Percentiles rank a stretch among this genome's conserved stretches.
phyloP scores from a whole-genome alignment of 2,888 invertebrate genomes.

The Napeogenes inachia region DNA sequence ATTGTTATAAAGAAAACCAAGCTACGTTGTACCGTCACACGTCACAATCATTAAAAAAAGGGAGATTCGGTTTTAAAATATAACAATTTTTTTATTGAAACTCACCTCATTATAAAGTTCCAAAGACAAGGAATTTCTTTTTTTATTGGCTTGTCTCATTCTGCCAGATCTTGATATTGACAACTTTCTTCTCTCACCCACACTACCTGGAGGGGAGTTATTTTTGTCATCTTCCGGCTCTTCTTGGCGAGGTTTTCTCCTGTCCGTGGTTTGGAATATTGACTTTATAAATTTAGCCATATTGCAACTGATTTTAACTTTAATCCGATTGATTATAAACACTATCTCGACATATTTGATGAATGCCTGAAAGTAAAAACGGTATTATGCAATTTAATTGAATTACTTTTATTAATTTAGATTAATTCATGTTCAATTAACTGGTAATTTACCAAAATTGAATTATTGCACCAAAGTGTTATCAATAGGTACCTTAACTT shows the following conservation, averaged over 20 bases:
- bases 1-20: too few relatives aligned
- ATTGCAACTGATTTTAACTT: conserved; percentile 12
- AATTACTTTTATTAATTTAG: background rate
- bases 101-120: conserved; percentile 74
- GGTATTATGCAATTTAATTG: background rate
- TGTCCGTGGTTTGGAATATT: conserved; percentile 55
- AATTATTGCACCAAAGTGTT: too few relatives aligned
- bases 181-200: conserved; percentile 58
- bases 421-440: too few relatives aligned
- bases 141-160: conserved; percentile 75
- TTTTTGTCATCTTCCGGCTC: conserved; percentile 52
- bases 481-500: too few relatives aligned
- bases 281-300: conserved; percentile 72
- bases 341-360: conserved; percentile 13
- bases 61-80: background rate
- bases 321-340: background rate
- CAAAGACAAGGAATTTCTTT: conserved; percentile 69
- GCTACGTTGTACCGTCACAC: too few relatives aligned
- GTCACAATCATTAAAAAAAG: too few relatives aligned
- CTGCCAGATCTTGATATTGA: conserved; percentile 80
- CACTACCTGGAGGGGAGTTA: conserved; percentile 40
- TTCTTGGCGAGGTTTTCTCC: conserved; percentile 43
- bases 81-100: background rate
- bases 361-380: conserved; percentile 10
- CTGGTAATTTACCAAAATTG: too few relatives aligned